Evolutionary conservation across 2,113 vertebrate genomes (phyloP), one percentile per base, ranked within the genome.

Genomic region (Microcebus ravelobensis): DNA sequence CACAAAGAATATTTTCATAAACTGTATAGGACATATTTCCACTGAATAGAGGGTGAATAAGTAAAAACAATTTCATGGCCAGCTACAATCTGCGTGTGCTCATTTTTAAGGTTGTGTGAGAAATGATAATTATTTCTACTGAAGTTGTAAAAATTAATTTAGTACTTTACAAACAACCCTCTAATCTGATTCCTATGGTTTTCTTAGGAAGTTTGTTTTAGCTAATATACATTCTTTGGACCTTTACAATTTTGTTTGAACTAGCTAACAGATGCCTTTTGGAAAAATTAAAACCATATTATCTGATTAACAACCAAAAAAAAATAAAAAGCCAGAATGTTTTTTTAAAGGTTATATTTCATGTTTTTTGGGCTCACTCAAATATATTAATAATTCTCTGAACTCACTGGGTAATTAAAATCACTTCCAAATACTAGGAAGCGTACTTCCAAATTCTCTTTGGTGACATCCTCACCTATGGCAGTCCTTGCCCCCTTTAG

Each of bases 371-470:
- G 50, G 71, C 68, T 79, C 48, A 68, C 31, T 90, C 31, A 57
- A 57, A 76, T 88, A 55, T 18, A 55, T 55, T 55, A 55, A 55
- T 65, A 90, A 42, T 87, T 92, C n/a, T 55, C 57, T 92, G 61
- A 70, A 55, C 15, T 88, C 48, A 65, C 0, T n/a, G 61, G 20
- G 34, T 59, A 94, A 96, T 83, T 89, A 95, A 93, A 96, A 77
- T 92, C 65, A 87, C 76, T 77, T 87, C 87, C 65, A 50, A 87
- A 55, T 90, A 90, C 52, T 52, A 45, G 59, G 70, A 84, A 93
- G 65, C 65, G 34, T 45, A 52, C 21, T 96, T 91, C 67, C 65
- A 87, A 76, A 93, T 96, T 97, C 95, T 96, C 68, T 97, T 94
- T 95, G 93, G 91, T 91, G 93, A 87, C 65, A 85, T 29, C 18